Evolutionary conservation across 2,113 vertebrate genomes (phyloP), one percentile per base, ranked within the genome.

Genomic region (Fregetta grallaria): DNA sequence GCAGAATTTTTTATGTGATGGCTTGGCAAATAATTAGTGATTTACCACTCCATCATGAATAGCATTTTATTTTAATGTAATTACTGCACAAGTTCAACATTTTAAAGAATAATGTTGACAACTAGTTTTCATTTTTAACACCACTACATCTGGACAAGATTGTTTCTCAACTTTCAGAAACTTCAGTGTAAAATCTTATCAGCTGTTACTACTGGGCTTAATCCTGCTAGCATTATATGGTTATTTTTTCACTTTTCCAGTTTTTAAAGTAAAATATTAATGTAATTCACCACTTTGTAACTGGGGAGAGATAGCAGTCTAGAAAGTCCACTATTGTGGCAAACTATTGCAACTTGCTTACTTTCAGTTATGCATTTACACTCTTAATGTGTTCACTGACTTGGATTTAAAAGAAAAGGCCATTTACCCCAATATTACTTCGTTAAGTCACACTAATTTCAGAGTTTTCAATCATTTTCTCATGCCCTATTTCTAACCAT

Each of bases 221-320:
- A 50, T 59, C 0, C 0, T 32, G 12, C 23, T n/a, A 50, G 15
- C n/a, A 66, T 21, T 26, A 49, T 53, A 49, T 5, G 21, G 3
- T 34, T 15, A 11, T 32, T 38, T 79, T 72, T 85, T 36, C 7
- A 10, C 3, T 86, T 68, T 36, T 45, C n/a, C 7, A 17, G 9
- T 53, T 61, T 72, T 42, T 32, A 3, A 58, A 70, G 6, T 38
- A 42, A 75, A 77, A 25, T 11, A 22, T n/a, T 47, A 16, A 61
- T 74, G 23, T 52, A 71, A 71, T 71, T 76, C 27, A 53, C 7
- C 8, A 45, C 14, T 76, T 80, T 36, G 6, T 67, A 56, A 25
- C 13, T 56, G 16, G 25, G 13, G 4, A 62, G 8, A 82, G 15
- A 38, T 0, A 63, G 6, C 44, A 65, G 38, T 15, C 12, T 67